A percentile compares a stretch with the other conserved stretches of the same genome.
Evolutionary conservation across 2,888 invertebrate species (phyloP).

Genomic region (Chromoteleia sp.): DNA sequence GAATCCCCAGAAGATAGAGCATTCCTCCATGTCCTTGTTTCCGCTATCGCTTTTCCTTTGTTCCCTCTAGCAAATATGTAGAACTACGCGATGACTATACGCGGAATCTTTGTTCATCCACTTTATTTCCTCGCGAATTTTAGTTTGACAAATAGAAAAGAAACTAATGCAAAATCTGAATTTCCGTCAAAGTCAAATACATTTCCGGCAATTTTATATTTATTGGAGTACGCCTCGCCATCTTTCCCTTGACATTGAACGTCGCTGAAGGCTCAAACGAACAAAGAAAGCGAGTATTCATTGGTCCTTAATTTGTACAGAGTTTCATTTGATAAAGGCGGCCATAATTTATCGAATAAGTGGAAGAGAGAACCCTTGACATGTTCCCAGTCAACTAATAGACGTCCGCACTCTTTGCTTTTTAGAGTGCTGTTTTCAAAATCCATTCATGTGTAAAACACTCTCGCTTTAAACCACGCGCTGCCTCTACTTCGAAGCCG

Average conservation of each 20-base stretch:
- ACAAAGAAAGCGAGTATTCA: constrained; percentile 8
- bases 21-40: constrained; percentile 21
- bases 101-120: constrained; percentile 33
- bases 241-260: constrained; percentile 12
- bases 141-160: constrained; percentile 18
- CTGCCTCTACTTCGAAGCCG: constrained; percentile 62
- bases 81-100: constrained; percentile 12
- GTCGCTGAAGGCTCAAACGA: constrained; percentile 1
- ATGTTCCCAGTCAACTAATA: constrained; percentile 40
- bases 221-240: no score
- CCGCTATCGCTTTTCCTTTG: constrained; percentile 24
- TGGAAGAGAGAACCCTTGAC: constrained; percentile 24
- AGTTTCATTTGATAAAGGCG: constrained; percentile 24
- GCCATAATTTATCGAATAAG: constrained; percentile 41
- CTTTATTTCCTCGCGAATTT: constrained; percentile 24
- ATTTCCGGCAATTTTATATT: constrained; percentile 12
- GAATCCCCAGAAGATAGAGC: constrained; percentile 32
- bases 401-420: constrained; percentile 31
- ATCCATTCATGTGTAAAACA: constrained; percentile 75
- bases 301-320: constrained; percentile 28
- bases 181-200: constrained; percentile 12
- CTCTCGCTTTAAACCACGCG: constrained; percentile 74
- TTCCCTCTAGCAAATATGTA: constrained; percentile 23
- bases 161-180: constrained; percentile 23
- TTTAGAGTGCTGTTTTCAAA: constrained; percentile 62